Evolutionary conservation across 2,113 vertebrate genomes (phyloP).

Genomic region (Rhynchomys soricoides): DNA sequence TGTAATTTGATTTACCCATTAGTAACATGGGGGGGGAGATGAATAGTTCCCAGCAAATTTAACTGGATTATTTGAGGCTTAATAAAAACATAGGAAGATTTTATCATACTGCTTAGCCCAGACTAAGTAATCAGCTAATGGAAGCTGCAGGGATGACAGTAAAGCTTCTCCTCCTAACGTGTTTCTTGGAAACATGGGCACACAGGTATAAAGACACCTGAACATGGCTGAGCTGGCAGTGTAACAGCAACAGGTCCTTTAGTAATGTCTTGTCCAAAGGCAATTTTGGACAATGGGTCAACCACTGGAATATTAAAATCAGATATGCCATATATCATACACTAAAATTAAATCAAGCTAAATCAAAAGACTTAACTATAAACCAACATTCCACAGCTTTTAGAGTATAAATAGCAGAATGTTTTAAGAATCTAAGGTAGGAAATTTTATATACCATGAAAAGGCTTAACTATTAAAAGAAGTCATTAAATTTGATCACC

Average conservation of each 20-base stretch:
- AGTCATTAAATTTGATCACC: neutral
- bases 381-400: neutral
- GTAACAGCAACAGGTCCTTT: neutral
- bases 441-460: neutral
- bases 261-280: neutral
- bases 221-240: neutral
- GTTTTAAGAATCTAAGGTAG: neutral
- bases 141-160: neutral
- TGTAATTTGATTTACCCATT: slow-evolving; percentile 6
- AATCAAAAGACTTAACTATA: slow-evolving; percentile 21
- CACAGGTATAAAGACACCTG: neutral
- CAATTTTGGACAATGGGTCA: neutral
- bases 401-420: neutral
- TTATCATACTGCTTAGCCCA: neutral
- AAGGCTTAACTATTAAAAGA: neutral
- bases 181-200: neutral
- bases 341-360: neutral
- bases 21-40: neutral
- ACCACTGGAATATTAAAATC: neutral
- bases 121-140: neutral
- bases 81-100: neutral
- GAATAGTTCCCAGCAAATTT: neutral
- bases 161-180: neutral
- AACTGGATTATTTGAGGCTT: neutral
- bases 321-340: neutral